phyloP scores from a whole-genome alignment of 2,113 vertebrate genomes.

The Zosterops hypoxanthus region DNA sequence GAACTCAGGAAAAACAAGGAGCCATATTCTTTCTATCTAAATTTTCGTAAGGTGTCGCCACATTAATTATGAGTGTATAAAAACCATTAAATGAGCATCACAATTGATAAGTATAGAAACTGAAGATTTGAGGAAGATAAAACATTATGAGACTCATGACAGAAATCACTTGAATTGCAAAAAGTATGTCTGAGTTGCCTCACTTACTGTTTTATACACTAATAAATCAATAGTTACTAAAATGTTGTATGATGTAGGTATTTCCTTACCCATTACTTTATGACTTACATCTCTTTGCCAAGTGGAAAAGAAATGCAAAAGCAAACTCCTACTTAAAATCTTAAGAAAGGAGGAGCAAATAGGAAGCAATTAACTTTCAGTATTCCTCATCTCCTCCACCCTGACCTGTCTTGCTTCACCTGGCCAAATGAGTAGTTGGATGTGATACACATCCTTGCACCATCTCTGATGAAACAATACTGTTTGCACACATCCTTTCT shows the following conservation, averaged over 20 bases:
- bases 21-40: neutral
- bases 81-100: neutral
- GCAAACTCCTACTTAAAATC: neutral
- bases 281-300: neutral
- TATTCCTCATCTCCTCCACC: slow-evolving; percentile 11
- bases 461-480: slow-evolving; percentile 14
- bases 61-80: neutral
- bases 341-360: neutral
- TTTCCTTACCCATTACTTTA: neutral
- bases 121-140: neutral
- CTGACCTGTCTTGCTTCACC: slow-evolving; percentile 9
- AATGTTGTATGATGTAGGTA: neutral
- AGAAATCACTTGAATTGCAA: neutral
- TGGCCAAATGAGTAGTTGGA: neutral
- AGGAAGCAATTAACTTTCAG: slow-evolving; percentile 2
- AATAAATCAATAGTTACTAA: neutral
- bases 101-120: neutral
- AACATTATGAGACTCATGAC: neutral
- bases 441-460: neutral
- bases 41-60: neutral
- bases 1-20: neutral
- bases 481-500: slow-evolving; percentile 9
- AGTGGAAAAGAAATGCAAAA: neutral
- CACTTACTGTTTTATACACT: neutral
- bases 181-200: neutral